Percentiles rank a stretch among this genome's conserved stretches.
phyloP scores from a whole-genome alignment of 2,113 vertebrate genomes.

The sheep (Ovis aries) region ARS-UI_Ramb_v3.0 NC_056076.1:1012501-1013000 shows the following conservation, averaged over 20 bases:
- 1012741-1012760: accelerated
- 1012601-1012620: neutral
- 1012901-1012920: accelerated
- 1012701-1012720: accelerated
- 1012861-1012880: neutral
- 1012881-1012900: accelerated
- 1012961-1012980: neutral
- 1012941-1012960: neutral
- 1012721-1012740: no score
- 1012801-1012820: no score
- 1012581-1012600: neutral
- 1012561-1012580: no score
- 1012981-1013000: neutral
- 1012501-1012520: neutral
- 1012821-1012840: accelerated
- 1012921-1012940: neutral
- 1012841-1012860: neutral
- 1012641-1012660: accelerated
- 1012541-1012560: accelerated
- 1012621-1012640: neutral
- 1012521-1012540: accelerated
- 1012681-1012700: neutral
- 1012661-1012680: neutral
- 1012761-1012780: accelerated
- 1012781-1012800: neutral